Conservation (phyloP, 2,113 vertebrate genomes). For the Gorsachius goisagi region DNA sequence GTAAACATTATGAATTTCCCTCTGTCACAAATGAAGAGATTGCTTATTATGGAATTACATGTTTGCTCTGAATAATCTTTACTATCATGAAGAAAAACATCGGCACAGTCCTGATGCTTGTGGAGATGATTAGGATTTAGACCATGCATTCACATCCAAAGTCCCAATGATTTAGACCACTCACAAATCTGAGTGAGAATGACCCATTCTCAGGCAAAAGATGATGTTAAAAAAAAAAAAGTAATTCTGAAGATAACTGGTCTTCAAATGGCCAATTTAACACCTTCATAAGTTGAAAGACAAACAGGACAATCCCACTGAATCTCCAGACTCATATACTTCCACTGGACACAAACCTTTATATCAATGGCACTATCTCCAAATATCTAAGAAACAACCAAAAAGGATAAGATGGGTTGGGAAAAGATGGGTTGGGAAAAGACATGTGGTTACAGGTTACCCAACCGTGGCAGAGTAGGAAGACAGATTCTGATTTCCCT, state of each 20-base stretch:
- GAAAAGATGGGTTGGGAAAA: neutral
- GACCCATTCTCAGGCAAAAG: neutral
- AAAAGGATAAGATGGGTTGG: neutral
- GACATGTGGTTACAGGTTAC: neutral
- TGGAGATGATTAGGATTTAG: neutral
- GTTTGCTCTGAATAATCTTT: neutral
- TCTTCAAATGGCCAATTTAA: neutral
- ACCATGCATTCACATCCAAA: neutral
- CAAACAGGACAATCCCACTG: neutral
- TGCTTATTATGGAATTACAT: neutral
- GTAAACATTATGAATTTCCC: neutral
- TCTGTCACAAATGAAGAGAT: neutral
- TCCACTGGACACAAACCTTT: neutral
- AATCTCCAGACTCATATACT: neutral
- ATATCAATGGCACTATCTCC: neutral
- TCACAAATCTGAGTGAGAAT: neutral
- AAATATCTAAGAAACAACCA: neutral
- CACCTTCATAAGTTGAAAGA: neutral
- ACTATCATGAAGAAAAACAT: neutral
- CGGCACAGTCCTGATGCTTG: neutral
- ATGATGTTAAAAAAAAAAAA: neutral
- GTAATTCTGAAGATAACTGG: neutral
- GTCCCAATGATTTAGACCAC: neutral
- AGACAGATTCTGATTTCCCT: neutral
- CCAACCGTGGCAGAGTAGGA: fast-evolving